These are phyloP conservation scores for Geothlypis trichas DNA, from an alignment of 2,113 vertebrate species.

Conservation along the genomic window DNA sequence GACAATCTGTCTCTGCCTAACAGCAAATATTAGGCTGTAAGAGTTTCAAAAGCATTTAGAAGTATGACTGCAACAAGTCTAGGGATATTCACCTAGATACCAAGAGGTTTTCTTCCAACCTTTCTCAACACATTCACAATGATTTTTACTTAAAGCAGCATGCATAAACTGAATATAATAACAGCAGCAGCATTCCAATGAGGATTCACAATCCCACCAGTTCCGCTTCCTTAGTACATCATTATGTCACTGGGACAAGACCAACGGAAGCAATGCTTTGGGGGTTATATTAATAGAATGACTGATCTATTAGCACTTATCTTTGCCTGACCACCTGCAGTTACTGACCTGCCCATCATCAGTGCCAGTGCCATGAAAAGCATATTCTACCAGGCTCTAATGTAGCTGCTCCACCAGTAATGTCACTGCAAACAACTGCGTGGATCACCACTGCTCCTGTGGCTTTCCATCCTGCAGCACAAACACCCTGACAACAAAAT, in stretches of 20 bases:
- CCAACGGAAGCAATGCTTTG: accelerated
- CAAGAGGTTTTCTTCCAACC: not conserved
- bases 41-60: not conserved
- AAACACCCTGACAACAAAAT: not conserved
- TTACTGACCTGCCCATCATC: not conserved
- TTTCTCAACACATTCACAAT: not conserved
- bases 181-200: not conserved
- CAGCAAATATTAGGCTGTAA: not conserved
- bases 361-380: not conserved
- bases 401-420: accelerated
- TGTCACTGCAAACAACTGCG: accelerated
- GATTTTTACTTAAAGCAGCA: not conserved
- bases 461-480: not conserved
- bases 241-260: not conserved
- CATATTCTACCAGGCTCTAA: not conserved
- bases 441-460: accelerated
- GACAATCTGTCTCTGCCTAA: not conserved
- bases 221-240: not conserved
- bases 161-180: accelerated
- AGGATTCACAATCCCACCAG: not conserved
- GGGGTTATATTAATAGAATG: not conserved
- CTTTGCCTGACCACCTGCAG: not conserved
- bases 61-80: not conserved
- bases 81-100: not conserved
- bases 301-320: not conserved